Conservation (phyloP, 2,888 invertebrate genomes). For the Gari tellinella region DNA sequence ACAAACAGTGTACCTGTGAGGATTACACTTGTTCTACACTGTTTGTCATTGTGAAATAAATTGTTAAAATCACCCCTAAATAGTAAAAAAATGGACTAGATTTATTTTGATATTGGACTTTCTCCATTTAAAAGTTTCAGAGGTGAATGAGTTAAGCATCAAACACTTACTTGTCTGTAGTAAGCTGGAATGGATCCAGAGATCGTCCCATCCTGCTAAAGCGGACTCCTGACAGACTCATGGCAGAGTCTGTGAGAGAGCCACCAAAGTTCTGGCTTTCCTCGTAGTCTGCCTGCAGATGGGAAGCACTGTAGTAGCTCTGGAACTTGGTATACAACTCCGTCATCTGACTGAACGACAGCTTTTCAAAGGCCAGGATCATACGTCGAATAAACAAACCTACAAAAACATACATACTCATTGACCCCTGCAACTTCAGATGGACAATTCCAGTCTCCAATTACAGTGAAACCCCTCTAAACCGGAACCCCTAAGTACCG, state of each 20-base stretch:
- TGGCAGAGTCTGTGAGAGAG: constrained; percentile 69
- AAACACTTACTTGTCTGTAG: constrained; percentile 42
- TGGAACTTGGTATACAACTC: constrained; percentile 90
- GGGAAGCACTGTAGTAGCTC: constrained; percentile 87
- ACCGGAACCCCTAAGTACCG: no score
- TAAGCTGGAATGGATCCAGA: constrained; percentile 54
- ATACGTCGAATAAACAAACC: constrained; percentile 93
- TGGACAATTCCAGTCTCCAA: no score
- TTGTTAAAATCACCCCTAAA: no score
- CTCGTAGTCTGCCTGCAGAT: constrained; percentile 51
- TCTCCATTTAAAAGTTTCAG: no score
- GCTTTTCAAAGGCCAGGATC: constrained; percentile 91
- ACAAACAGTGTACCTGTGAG: no score
- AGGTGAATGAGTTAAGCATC: no score
- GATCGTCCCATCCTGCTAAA: constrained; percentile 62
- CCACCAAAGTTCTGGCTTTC: constrained; percentile 68
- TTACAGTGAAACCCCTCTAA: no score
- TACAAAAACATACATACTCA: constrained; percentile 83
- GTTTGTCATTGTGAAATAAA: no score
- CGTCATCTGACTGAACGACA: constrained; percentile 93
- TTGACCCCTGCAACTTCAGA: no score
- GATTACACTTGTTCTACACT: no score
- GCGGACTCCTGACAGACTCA: constrained; percentile 61
- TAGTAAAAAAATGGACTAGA: no score
- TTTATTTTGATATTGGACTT: no score